These are phyloP conservation scores for Plectropomus leopardus DNA, from an alignment of 2,113 vertebrate species.

Conservation along the genomic window DNA sequence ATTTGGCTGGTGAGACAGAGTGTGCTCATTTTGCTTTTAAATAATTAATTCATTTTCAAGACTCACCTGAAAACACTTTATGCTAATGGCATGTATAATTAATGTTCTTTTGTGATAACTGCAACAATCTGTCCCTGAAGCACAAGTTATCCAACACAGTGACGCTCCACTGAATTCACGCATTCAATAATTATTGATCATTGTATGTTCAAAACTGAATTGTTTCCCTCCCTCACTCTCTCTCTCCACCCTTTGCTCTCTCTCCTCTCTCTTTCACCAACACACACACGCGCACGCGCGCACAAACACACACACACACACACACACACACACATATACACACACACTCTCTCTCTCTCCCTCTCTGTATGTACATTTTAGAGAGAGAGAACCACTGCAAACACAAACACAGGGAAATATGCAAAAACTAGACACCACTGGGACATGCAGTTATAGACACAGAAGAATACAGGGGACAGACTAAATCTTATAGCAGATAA, in stretches of 20 bases:
- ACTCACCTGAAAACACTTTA: not conserved
- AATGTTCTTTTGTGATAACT: constrained; percentile 8
- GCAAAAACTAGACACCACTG: constrained; percentile 14
- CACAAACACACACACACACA: too few relatives aligned
- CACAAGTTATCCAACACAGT: not conserved
- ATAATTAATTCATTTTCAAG: not conserved
- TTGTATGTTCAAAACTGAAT: constrained; percentile 16
- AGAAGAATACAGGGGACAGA: not conserved
- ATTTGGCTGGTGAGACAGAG: not conserved
- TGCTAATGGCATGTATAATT: not conserved
- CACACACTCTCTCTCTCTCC: not conserved
- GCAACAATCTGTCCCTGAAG: constrained; percentile 12
- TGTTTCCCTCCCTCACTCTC: constrained; percentile 7
- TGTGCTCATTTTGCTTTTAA: not conserved
- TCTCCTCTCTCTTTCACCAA: not conserved
- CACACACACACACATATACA: not conserved
- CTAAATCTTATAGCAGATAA: constrained; percentile 11
- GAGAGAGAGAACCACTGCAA: constrained; percentile 27
- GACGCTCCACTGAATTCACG: constrained; percentile 16
- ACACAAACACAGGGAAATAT: constrained; percentile 6
- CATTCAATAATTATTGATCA: constrained; percentile 39
- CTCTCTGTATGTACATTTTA: not conserved
- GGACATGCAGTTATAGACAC: not conserved
- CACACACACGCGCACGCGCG: too few relatives aligned
- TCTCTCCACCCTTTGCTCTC: constrained; percentile 29